Evolutionary conservation across 2,888 invertebrate genomes (phyloP).

Genomic region (Clivina fossor): DNA sequence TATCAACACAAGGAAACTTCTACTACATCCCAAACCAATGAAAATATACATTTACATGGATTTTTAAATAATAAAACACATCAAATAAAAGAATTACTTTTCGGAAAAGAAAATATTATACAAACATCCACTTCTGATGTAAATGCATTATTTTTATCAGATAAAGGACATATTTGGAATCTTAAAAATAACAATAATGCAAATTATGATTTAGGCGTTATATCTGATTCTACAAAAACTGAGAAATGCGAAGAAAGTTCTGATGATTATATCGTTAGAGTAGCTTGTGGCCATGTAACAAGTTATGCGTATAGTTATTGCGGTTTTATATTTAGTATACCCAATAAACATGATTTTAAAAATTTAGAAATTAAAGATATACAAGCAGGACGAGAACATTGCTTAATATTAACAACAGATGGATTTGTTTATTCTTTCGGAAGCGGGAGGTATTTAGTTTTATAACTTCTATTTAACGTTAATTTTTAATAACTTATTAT

Average conservation of each 20-base stretch:
- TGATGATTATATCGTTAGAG: slow-evolving; percentile 49
- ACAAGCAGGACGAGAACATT: slow-evolving; percentile 81
- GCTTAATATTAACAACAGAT: slow-evolving; percentile 65
- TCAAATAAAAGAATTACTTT: slow-evolving; percentile 21
- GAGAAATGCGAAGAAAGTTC: slow-evolving; percentile 13
- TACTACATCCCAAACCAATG: not conserved
- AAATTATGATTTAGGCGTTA: not conserved
- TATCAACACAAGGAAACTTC: not conserved
- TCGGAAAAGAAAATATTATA: slow-evolving; percentile 1
- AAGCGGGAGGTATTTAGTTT: slow-evolving; percentile 68
- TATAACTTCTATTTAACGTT: not conserved
- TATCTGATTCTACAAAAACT: slow-evolving; percentile 40
- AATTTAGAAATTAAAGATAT: slow-evolving; percentile 64
- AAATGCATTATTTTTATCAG: slow-evolving; percentile 21
- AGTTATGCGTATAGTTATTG: slow-evolving; percentile 53
- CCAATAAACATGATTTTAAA: slow-evolving; percentile 60
- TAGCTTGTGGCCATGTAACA: slow-evolving; percentile 55
- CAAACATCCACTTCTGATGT: slow-evolving; percentile 12
- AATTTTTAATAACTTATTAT: too few species aligned
- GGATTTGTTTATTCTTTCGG: slow-evolving; percentile 84
- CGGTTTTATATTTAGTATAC: slow-evolving; percentile 65
- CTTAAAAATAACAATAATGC: not conserved
- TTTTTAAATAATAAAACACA: not conserved
- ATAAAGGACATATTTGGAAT: slow-evolving; percentile 2
- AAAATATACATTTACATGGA: slow-evolving; percentile 21